Base-by-base conservation (phyloP, 2,797 vertebrate species). In the Channa striata region DNA sequence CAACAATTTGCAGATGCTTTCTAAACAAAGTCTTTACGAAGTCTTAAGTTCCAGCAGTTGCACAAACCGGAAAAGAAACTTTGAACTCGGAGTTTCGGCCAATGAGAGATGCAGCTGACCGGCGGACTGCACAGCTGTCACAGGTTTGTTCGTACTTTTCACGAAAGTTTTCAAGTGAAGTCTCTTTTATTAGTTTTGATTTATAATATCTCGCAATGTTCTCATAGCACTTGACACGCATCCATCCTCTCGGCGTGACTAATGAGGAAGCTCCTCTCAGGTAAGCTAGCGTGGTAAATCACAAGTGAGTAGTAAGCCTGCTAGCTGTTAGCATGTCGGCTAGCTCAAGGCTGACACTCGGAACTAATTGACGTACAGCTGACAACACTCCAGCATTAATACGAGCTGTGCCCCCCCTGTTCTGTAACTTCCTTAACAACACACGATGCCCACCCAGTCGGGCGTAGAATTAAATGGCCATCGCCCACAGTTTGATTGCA, bases 291-390 rank as follows among this genome's bases (percentile, higher is more conserved):
- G 33, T 52, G 36, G 37, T 50, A 12, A 23, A 44, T 13, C 9
- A 44, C n/a, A 52, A 78, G 54, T 80, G 17, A 60, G 19, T 17
- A 46, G 51, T 44, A 42, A 52, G 37, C 59, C 4, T 48, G 77
- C 61, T 87, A 86, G 78, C 82, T 42, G 69, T 72, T 89, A 89
- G 87, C 90, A 25, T 48, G 51, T 58, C 72, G 64, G 86, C 81
- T 78, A 74, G 59, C 57, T 21, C 17, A 49, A 44, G 51, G 59
- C 8, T 44, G 4, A 10, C 17, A 20, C 11, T 66, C 21, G 30
- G n/a, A 47, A 34, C 50, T 19, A 37, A 42, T 40, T 5, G 16
- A 17, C 20, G 1, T 13, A 34, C 8, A 37, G 36, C 2, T 23
- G 20, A 23, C 57, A 48, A 17, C 0, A 16, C 16, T 1, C 10